phyloP scores from a whole-genome alignment of 1,140 invertebrate genomes.

The Scaptomyza hsui region DNA sequence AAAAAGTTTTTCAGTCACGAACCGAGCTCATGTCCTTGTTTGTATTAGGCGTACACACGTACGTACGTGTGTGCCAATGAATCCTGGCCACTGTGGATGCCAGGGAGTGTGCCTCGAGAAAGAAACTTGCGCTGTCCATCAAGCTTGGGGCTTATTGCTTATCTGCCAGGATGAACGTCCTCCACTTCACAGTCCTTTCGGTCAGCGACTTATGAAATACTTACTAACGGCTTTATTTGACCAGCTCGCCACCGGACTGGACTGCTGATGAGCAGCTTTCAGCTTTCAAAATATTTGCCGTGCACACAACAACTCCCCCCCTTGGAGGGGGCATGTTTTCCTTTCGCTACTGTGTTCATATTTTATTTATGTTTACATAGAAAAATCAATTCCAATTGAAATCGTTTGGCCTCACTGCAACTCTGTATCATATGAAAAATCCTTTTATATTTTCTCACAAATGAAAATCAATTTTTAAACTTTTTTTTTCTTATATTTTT shows the following conservation, averaged over 20 bases:
- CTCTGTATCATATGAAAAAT: slow-evolving; percentile 57
- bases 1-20: slow-evolving; percentile 76
- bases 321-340: slow-evolving; percentile 14
- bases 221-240: slow-evolving; percentile 80
- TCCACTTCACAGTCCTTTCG: slow-evolving; percentile 9
- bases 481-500: too few species aligned
- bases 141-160: slow-evolving; percentile 76
- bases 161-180: slow-evolving; percentile 42
- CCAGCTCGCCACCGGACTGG: slow-evolving; percentile 61
- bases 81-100: slow-evolving; percentile 37
- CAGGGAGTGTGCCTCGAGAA: slow-evolving; percentile 15
- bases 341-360: slow-evolving; percentile 55
- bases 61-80: slow-evolving; percentile 82
- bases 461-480: slow-evolving; percentile 82
- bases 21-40: slow-evolving; percentile 78
- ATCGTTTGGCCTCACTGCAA: slow-evolving; percentile 26
- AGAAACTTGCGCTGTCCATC: slow-evolving; percentile 74
- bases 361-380: slow-evolving; percentile 80
- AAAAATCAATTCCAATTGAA: slow-evolving; percentile 78
- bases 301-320: slow-evolving; percentile 34
- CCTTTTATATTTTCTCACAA: slow-evolving; percentile 63
- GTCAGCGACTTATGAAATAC: slow-evolving; percentile 75
- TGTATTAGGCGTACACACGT: slow-evolving; percentile 66
- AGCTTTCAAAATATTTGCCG: slow-evolving; percentile 73
- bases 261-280: slow-evolving; percentile 70